Evolutionary conservation across 2,113 vertebrate species (phyloP).

Genomic region (Leptosomus discolor): DNA sequence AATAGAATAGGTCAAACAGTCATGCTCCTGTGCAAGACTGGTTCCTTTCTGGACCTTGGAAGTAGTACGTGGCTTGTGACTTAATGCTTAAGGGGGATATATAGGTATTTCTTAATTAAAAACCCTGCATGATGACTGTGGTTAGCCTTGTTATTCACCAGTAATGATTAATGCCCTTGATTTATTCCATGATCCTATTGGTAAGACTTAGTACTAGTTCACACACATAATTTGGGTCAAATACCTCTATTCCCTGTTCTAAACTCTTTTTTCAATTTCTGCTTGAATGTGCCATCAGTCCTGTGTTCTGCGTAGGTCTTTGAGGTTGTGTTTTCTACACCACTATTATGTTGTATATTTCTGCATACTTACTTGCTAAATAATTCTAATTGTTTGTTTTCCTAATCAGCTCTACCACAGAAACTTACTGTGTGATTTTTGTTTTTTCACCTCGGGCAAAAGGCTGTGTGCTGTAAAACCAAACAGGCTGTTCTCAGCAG

Average conservation of each 20-base stretch:
- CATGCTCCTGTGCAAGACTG: background rate
- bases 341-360: background rate
- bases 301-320: rapidly evolving
- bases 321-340: background rate
- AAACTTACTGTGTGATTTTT: rapidly evolving
- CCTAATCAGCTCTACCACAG: background rate
- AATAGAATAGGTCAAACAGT: background rate
- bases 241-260: background rate
- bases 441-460: background rate
- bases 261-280: background rate
- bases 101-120: background rate
- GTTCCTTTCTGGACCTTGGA: background rate
- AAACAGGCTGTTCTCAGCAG: background rate
- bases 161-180: background rate
- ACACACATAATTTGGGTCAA: background rate
- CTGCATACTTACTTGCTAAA: background rate
- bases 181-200: background rate
- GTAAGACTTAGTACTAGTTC: background rate
- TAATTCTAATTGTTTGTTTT: background rate
- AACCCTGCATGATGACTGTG: background rate
- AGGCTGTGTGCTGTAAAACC: background rate
- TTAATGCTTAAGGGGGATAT: background rate
- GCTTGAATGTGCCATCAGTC: background rate
- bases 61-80: background rate
- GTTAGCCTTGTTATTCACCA: background rate